Percentiles rank a stretch among this genome's conserved stretches.
These are phyloP conservation scores for Papilio protenor DNA, from an alignment of 2,888 invertebrate species.

Conservation along the genomic window DNA sequence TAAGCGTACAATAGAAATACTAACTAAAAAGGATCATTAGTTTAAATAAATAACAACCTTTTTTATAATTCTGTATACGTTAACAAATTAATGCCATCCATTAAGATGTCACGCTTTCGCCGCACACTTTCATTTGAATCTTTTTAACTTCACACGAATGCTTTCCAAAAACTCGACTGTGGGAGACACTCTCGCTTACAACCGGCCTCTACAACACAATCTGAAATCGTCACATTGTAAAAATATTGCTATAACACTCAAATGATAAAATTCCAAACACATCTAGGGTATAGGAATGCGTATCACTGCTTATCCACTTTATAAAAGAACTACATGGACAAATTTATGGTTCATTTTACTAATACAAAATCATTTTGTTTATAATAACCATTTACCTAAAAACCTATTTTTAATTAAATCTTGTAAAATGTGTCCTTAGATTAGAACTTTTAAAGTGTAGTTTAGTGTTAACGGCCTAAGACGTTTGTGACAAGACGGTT, in stretches of 20 bases:
- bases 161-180: constrained; percentile 43
- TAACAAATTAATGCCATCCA: constrained; percentile 41
- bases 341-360: neutral
- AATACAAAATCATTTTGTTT: neutral
- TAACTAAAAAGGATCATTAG: neutral
- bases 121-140: constrained; percentile 46
- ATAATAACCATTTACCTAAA: constrained; percentile 18
- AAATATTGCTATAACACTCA: neutral
- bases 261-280: neutral
- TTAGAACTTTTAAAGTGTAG: constrained; percentile 11
- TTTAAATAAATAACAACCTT: neutral
- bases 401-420: neutral
- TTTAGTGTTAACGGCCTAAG: constrained; percentile 67
- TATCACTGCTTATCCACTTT: neutral
- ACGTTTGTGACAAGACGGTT: constrained; percentile 71
- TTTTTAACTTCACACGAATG: constrained; percentile 33
- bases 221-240: neutral
- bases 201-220: neutral
- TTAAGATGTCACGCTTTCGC: constrained; percentile 71
- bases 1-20: neutral
- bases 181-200: constrained; percentile 16
- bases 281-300: neutral
- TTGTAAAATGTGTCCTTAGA: constrained; percentile 5
- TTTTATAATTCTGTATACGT: constrained; percentile 6
- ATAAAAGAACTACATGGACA: neutral